Percentiles rank a stretch among this genome's conserved stretches.
Conservation (phyloP, 2,888 invertebrate species). For the Hypena proboscidalis region DNA sequence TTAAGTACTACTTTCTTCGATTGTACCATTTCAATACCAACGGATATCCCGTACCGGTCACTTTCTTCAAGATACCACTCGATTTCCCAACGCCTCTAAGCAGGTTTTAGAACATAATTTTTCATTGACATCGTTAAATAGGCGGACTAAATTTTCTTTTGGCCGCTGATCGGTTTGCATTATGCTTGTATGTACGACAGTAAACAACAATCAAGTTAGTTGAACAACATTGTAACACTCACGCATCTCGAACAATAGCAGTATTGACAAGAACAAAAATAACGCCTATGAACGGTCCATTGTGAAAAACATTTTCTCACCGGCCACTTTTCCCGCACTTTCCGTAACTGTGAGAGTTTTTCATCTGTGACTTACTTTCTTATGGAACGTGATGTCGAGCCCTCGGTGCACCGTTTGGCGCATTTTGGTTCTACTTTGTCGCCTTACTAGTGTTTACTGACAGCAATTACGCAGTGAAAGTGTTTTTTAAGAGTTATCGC, state of each 20-base stretch:
- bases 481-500: constrained; percentile 64
- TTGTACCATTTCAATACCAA: constrained; percentile 35
- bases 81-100: constrained; percentile 15
- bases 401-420: constrained; percentile 17
- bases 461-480: constrained; percentile 74
- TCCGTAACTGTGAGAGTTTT: constrained; percentile 56
- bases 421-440: constrained; percentile 48
- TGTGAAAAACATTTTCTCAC: constrained; percentile 51
- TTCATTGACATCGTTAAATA: constrained; percentile 4
- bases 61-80: constrained; percentile 21
- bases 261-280: constrained; percentile 42
- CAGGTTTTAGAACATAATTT: constrained; percentile 9
- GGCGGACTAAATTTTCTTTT: constrained; percentile 7
- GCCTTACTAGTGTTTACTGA: constrained; percentile 61
- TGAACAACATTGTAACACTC: constrained; percentile 39
- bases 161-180: constrained; percentile 6
- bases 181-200: constrained; percentile 21
- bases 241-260: constrained; percentile 44
- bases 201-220: constrained; percentile 34
- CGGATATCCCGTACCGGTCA: constrained; percentile 32
- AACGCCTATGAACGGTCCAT: constrained; percentile 26
- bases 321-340: constrained; percentile 52
- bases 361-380: constrained; percentile 52
- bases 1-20: constrained; percentile 43
- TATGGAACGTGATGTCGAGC: constrained; percentile 40